Conservation (phyloP, 2,888 invertebrate species). For the Brachyptera putata region DNA sequence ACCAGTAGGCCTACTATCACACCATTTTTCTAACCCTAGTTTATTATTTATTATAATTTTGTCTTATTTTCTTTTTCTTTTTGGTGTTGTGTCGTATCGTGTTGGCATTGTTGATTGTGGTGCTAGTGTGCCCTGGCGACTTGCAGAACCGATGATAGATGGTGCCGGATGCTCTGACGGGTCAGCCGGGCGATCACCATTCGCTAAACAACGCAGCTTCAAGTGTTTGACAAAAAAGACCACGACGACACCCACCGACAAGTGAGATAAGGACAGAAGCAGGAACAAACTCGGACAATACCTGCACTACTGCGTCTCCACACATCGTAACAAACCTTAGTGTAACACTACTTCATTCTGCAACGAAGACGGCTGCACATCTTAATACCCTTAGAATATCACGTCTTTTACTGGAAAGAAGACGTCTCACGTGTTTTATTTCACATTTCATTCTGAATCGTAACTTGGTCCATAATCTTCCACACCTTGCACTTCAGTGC, state of each 20-base stretch:
- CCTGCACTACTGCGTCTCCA: conserved; percentile 17
- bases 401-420: too few species aligned
- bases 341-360: too few species aligned
- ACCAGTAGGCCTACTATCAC: too few species aligned
- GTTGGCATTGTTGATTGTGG: conserved; percentile 10
- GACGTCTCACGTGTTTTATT: too few species aligned
- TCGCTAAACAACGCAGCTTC: conserved; percentile 46
- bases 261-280: conserved; percentile 14
- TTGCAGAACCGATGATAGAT: conserved; percentile 33
- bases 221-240: conserved; percentile 36
- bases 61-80: conserved; percentile 16
- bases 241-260: conserved; percentile 11
- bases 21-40: too few species aligned
- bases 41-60: conserved; percentile 5
- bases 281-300: background rate
- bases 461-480: too few species aligned
- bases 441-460: too few species aligned
- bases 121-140: conserved; percentile 5
- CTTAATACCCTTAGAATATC: too few species aligned
- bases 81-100: conserved; percentile 5
- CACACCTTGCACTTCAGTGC: too few species aligned
- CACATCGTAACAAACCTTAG: too few species aligned
- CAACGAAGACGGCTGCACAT: too few species aligned
- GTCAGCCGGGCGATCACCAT: conserved; percentile 44
- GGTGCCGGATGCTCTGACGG: conserved; percentile 43